phyloP scores from a whole-genome alignment of 1,140 invertebrate species.

The Cataglyphis hispanica region DNA sequence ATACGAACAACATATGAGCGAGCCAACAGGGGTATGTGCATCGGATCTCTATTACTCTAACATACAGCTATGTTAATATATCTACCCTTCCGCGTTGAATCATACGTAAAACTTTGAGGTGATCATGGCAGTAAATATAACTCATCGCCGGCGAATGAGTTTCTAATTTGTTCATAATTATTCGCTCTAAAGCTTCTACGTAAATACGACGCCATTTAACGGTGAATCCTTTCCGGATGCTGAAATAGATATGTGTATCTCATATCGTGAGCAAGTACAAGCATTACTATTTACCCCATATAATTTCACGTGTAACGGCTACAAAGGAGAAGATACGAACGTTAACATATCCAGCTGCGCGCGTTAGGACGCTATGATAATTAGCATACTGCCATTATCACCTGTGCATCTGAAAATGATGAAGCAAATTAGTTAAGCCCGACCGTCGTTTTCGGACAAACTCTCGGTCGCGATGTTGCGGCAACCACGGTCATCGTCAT shows the following conservation, averaged over 20 bases:
- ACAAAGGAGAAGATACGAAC: conserved; percentile 22
- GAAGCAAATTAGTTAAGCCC: conserved; percentile 27
- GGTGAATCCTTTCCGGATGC: neutral
- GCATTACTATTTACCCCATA: conserved; percentile 5
- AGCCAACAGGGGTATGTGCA: neutral
- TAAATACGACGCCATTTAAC: conserved; percentile 15
- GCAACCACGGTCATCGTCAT: conserved; percentile 31
- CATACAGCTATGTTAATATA: conserved; percentile 19
- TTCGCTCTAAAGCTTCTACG: neutral
- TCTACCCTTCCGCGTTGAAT: neutral
- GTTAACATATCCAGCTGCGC: conserved; percentile 34
- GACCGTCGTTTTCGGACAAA: conserved; percentile 11
- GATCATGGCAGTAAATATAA: neutral
- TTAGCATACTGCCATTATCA: conserved; percentile 68
- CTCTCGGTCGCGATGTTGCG: neutral
- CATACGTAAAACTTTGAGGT: conserved; percentile 3
- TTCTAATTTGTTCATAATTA: conserved; percentile 45
- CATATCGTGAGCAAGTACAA: neutral
- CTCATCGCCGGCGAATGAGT: neutral
- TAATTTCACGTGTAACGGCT: neutral
- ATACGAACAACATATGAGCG: neutral
- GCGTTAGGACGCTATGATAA: conserved; percentile 57
- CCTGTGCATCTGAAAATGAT: conserved; percentile 65
- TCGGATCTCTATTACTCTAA: conserved; percentile 28
- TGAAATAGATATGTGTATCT: neutral